Conservation (phyloP, 2,113 vertebrate species). For the Hyla sarda region DNA sequence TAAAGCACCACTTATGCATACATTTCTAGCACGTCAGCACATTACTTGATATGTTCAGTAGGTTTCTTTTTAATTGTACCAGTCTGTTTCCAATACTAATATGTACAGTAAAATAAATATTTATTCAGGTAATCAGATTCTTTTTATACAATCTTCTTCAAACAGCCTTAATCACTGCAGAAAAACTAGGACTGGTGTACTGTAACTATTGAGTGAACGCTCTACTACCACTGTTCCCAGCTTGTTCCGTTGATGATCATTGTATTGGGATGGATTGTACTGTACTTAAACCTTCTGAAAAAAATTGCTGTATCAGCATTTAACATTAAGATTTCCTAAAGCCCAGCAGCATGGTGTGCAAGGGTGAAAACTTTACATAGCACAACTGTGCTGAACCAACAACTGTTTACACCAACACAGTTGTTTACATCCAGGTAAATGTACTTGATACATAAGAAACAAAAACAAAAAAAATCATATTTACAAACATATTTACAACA, state of each 20-base stretch:
- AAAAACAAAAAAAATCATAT: too few relatives aligned
- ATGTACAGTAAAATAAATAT: constrained; percentile 40
- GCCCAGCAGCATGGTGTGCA: too few relatives aligned
- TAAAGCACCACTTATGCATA: constrained; percentile 54
- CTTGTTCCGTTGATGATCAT: neutral
- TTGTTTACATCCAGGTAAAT: too few relatives aligned
- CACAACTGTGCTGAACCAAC: too few relatives aligned
- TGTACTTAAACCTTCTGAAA: neutral
- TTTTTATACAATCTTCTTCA: neutral
- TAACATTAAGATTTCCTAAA: neutral
- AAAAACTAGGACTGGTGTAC: neutral
- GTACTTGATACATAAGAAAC: too few relatives aligned
- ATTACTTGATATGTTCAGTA: constrained; percentile 44
- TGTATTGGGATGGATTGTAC: neutral
- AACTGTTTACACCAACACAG: too few relatives aligned
- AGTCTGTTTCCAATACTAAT: constrained; percentile 33
- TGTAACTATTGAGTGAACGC: neutral
- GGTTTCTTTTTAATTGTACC: constrained; percentile 20
- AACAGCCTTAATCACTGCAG: neutral
- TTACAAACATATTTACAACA: too few relatives aligned
- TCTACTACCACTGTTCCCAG: neutral
- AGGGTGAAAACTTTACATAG: too few relatives aligned
- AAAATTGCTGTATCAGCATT: neutral
- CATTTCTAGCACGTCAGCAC: constrained; percentile 49
- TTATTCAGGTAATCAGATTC: constrained; percentile 26